Base-by-base conservation (phyloP, 2,797 vertebrate genomes). In the Sebastiscus tertius region DNA sequence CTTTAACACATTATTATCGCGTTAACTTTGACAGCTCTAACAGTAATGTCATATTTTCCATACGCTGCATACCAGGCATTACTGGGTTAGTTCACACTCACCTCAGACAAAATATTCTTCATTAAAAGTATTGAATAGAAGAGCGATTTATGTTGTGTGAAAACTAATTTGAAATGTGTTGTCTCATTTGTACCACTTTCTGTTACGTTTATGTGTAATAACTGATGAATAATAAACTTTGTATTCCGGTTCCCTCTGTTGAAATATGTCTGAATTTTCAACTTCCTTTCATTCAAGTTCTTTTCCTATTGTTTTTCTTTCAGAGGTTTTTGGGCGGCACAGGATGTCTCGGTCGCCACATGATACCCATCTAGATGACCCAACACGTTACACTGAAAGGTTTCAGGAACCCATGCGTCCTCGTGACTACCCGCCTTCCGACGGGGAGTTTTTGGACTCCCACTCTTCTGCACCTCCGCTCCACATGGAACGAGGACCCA, bases 341-440 rank as follows among this genome's bases (percentile, higher is more conserved):
- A 6, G 59, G 4, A 72, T 29, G 29, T 77, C 82, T 39, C 61
- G 6, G 59, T 29, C 75, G 7, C 62, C 27, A 54, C 42, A 18
- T 56, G 56, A 71, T 61, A n/a, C 60, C 54, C 49, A 11, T 34
- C 65, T 78, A 67, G 87, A 93, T 39, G 80, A 93, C 16, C 39
- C 77, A 2, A 49, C 64, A 61, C 13, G 31, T 26, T 88, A 77
- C 81, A 55, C 72, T 27, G 88, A 90, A 34, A 87, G 86, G 56
- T 90, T 87, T 68, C 83, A 89, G 54, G 92, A 93, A 58, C 75
- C 80, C n/a, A 72, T 61, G 55, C 70, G 26, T 63, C 52, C 73
- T 55, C 36, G 18, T 6, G 88, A 90, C 63, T 77, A 82, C 77
- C 49, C 60, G 11, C 29, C 80, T 16, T 62, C 64, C 42, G 29